phyloP scores from a whole-genome alignment of 92 coral and sea anemone genomes.

The Porites divaricata region DNA sequence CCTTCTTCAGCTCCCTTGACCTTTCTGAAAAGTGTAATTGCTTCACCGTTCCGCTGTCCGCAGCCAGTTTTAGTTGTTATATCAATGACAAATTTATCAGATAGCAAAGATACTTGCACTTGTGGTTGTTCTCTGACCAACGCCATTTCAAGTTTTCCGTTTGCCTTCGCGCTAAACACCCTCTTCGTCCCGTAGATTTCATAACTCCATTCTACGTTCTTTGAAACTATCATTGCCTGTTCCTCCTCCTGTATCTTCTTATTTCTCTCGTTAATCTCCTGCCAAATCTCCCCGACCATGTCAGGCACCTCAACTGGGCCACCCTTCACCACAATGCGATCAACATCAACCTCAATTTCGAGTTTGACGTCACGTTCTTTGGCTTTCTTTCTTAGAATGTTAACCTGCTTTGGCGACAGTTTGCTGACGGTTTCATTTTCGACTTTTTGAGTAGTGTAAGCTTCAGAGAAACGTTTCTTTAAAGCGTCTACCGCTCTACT shows the following conservation, averaged over 20 bases:
- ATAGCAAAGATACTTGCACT: conserved; percentile 44
- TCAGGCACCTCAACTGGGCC: conserved; percentile 58
- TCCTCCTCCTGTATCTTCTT: conserved; percentile 43
- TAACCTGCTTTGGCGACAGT: conserved; percentile 55
- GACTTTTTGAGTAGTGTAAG: conserved; percentile 58
- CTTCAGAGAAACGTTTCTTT: conserved; percentile 39
- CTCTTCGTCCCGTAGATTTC: conserved; percentile 22
- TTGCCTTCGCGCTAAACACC: conserved; percentile 53
- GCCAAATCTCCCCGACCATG: conserved; percentile 59
- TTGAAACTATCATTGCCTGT: conserved; percentile 57
- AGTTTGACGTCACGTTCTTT: conserved; percentile 48
- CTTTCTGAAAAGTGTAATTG: neutral
- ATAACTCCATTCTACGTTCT: conserved; percentile 65
- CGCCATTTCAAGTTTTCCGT: conserved; percentile 73
- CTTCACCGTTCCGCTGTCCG: conserved; percentile 23
- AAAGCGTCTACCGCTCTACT: neutral
- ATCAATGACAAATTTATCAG: conserved; percentile 52
- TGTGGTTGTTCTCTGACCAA: neutral
- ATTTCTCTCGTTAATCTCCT: conserved; percentile 55
- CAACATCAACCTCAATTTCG: conserved; percentile 46
- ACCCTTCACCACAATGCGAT: conserved; percentile 66
- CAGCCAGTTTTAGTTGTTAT: conserved; percentile 29
- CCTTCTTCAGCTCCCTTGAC: neutral
- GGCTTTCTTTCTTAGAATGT: conserved; percentile 32
- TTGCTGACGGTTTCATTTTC: conserved; percentile 49